phyloP scores from a whole-genome alignment of 2,888 invertebrate genomes.

The Cancer borealis region DNA sequence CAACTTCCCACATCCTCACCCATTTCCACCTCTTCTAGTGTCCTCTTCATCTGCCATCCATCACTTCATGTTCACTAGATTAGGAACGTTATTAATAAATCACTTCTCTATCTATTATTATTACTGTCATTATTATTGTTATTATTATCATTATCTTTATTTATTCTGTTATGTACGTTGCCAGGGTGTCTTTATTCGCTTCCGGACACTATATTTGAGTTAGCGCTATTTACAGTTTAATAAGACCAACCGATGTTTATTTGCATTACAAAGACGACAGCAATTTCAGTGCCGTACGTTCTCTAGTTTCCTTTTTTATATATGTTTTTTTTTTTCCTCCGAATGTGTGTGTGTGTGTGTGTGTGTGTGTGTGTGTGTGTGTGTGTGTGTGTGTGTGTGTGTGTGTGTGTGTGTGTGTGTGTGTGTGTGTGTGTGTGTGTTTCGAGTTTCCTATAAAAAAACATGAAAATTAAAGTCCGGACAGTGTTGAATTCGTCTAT shows the following conservation, averaged over 20 bases:
- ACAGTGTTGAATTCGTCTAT: not conserved
- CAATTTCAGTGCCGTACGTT: not conserved
- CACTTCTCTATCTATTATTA: not conserved
- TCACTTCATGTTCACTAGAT: not conserved
- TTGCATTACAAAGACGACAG: not conserved
- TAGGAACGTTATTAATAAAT: not conserved
- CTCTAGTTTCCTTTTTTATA: not conserved
- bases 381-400: constrained; percentile 20
- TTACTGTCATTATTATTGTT: not conserved
- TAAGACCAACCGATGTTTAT: not conserved
- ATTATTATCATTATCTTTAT: not conserved
- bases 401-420: constrained; percentile 4
- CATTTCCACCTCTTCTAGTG: not conserved
- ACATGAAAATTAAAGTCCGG: not conserved
- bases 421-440: not conserved
- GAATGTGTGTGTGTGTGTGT: not conserved
- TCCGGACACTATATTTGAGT: not conserved
- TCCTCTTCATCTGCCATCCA: not conserved
- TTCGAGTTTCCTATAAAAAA: not conserved
- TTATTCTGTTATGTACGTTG: not conserved
- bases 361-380: not conserved
- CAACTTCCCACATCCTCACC: not conserved
- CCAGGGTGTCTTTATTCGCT: not conserved
- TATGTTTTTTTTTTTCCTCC: too few relatives aligned
- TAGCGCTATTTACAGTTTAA: not conserved